Evolutionary conservation across 1,140 invertebrate species (phyloP).

Genomic region (Zaprionus capensis): DNA sequence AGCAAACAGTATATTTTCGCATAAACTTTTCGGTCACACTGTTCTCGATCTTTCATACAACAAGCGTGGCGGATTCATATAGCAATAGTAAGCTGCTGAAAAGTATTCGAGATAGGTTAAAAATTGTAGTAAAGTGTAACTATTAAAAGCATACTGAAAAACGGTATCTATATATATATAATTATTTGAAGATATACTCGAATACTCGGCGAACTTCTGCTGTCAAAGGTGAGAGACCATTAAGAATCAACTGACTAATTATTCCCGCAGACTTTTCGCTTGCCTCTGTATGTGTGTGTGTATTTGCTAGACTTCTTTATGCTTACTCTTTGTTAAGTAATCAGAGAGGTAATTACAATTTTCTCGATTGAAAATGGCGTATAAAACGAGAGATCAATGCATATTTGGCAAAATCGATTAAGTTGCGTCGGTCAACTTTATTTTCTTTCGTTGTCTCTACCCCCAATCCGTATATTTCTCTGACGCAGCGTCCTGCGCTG

Average conservation of each 20-base stretch:
- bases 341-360: conserved; percentile 49
- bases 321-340: conserved; percentile 67
- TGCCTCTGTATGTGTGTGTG: conserved; percentile 42
- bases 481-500: conserved; percentile 49
- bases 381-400: not conserved
- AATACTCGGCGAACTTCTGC: conserved; percentile 43
- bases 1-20: conserved; percentile 4
- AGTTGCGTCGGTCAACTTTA: conserved; percentile 18
- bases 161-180: conserved; percentile 36
- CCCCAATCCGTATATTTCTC: conserved; percentile 28
- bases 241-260: conserved; percentile 25
- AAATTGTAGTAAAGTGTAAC: conserved; percentile 62
- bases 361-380: conserved; percentile 3
- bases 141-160: conserved; percentile 45
- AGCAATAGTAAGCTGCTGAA: conserved; percentile 60
- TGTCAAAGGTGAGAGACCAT: conserved; percentile 57
- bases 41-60: conserved; percentile 45
- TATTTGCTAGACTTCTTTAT: conserved; percentile 54
- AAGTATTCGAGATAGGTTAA: conserved; percentile 54
- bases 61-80: conserved; percentile 54
- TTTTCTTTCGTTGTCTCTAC: conserved; percentile 43
- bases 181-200: conserved; percentile 45
- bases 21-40: not conserved
- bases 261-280: conserved; percentile 26
- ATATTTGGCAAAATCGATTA: conserved; percentile 70